Evolutionary conservation across 1,140 invertebrate genomes (phyloP).

Genomic region (Colletes latitarsis): DNA sequence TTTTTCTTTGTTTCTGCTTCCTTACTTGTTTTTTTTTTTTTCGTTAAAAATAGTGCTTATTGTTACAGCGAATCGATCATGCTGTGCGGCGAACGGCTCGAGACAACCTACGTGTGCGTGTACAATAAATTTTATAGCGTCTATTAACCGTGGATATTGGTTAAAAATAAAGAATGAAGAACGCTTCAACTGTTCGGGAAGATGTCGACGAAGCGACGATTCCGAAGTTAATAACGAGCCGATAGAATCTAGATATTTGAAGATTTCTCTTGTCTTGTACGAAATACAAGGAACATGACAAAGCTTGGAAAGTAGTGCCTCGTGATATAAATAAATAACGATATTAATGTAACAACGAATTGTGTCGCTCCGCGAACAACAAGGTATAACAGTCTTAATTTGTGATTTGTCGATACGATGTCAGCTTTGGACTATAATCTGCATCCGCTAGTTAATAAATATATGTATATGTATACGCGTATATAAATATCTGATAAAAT

Average conservation of each 20-base stretch:
- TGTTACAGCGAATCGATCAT: background rate
- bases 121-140: background rate
- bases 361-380: slow-evolving; percentile 4
- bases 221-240: too few species aligned
- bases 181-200: background rate
- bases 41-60: slow-evolving; percentile 22
- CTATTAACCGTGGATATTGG: background rate
- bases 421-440: slow-evolving; percentile 1
- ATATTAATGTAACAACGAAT: background rate
- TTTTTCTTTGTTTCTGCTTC: slow-evolving; percentile 2
- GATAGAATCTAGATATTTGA: background rate
- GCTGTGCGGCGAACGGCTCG: background rate
- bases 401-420: slow-evolving; percentile 39
- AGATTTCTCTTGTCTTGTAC: background rate
- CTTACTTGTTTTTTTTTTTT: background rate
- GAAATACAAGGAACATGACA: slow-evolving; percentile 1
- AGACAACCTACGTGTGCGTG: slow-evolving; percentile 5
- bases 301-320: background rate
- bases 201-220: background rate
- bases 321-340: background rate
- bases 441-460: slow-evolving; percentile 2
- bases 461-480: background rate
- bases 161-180: background rate
- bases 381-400: slow-evolving; percentile 46
- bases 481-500: slow-evolving; percentile 36